phyloP scores from a whole-genome alignment of 2,797 vertebrate species.

The Pipistrellus nathusii region DNA sequence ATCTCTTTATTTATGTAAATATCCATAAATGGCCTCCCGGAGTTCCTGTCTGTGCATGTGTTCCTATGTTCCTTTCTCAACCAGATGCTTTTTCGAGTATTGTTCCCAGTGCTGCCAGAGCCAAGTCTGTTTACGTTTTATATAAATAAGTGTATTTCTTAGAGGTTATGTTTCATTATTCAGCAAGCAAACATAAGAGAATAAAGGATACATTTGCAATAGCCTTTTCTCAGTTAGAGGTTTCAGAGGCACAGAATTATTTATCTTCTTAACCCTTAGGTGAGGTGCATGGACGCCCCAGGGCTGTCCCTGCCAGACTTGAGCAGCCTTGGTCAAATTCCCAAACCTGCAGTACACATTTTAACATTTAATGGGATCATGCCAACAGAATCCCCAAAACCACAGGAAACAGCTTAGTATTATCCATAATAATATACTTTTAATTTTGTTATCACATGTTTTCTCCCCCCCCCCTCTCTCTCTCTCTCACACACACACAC shows the following conservation, averaged over 20 bases:
- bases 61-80: background rate
- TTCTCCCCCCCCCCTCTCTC: no score
- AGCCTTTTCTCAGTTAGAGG: background rate
- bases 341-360: background rate
- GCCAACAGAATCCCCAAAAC: background rate
- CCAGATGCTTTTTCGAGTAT: slow-evolving; percentile 5
- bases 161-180: slow-evolving; percentile 40
- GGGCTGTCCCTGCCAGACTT: background rate
- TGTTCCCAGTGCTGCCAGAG: background rate
- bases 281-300: background rate
- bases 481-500: background rate
- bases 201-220: background rate
- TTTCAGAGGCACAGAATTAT: background rate
- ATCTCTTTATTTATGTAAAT: slow-evolving; percentile 44
- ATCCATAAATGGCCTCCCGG: background rate
- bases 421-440: background rate
- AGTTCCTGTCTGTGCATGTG: no score
- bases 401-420: background rate
- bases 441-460: background rate
- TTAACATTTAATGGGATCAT: background rate
- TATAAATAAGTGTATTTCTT: background rate
- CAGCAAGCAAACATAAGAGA: background rate
- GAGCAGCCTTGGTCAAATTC: background rate
- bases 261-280: background rate
- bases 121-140: background rate